These are phyloP conservation scores for Cyprinodon variegatus DNA, from an alignment of 2,113 vertebrate species.

Conservation along the genomic window DNA sequence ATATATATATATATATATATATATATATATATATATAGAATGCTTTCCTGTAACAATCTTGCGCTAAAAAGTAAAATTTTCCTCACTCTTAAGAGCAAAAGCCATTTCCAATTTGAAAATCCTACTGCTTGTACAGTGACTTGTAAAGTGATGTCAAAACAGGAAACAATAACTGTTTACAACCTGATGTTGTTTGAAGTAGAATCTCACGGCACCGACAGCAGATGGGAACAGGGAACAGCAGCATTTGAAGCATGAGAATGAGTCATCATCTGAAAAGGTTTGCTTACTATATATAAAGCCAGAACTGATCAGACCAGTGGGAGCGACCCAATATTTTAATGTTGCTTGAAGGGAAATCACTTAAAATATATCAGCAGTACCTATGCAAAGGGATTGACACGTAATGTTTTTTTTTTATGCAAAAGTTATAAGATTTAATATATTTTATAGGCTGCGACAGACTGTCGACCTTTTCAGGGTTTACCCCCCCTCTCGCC, in stretches of 20 bases:
- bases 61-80: too few relatives aligned
- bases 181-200: background rate
- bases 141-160: background rate
- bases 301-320: background rate
- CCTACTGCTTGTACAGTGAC: too few relatives aligned
- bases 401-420: background rate
- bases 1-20: too few relatives aligned
- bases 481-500: too few relatives aligned
- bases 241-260: background rate
- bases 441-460: background rate
- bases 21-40: too few relatives aligned
- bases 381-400: background rate
- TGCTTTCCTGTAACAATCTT: too few relatives aligned
- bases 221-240: background rate
- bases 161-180: background rate
- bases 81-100: background rate
- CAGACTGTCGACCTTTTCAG: too few relatives aligned
- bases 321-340: background rate
- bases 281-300: background rate
- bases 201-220: background rate
- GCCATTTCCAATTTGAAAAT: background rate
- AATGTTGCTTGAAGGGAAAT: background rate
- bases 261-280: constrained; percentile 2
- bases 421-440: background rate
- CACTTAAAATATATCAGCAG: background rate